phyloP scores from a whole-genome alignment of 53 echinoderm and acorn worm genomes.

The Echinometra lucunter region DNA sequence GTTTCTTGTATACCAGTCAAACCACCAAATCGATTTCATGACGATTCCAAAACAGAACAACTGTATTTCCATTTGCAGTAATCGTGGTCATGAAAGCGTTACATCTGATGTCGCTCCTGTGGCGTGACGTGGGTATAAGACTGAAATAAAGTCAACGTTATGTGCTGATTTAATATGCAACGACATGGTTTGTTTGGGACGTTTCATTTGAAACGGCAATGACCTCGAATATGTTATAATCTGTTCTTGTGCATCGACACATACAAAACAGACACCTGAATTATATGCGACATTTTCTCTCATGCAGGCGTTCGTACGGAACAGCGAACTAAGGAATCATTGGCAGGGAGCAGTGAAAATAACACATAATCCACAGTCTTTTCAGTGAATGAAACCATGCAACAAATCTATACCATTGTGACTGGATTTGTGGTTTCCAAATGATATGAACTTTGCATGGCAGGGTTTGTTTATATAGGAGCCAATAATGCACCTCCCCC shows the following conservation, averaged over 20 bases:
- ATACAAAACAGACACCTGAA: not conserved
- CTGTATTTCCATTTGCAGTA: no score
- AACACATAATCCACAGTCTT: not conserved
- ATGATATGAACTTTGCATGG: no score
- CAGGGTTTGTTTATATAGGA: no score
- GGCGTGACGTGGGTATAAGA: no score
- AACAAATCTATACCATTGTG: not conserved
- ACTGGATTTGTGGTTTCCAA: not conserved
- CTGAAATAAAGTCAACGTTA: not conserved
- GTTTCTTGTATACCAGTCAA: no score
- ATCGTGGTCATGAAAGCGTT: no score
- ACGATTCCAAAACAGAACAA: no score
- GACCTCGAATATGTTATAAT: not conserved
- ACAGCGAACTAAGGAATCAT: not conserved
- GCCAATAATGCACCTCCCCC: no score
- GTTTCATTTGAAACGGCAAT: not conserved
- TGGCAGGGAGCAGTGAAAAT: not conserved
- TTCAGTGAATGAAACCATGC: not conserved
- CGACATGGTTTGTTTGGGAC: not conserved
- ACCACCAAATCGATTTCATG: no score
- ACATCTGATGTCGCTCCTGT: no score
- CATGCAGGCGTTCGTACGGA: not conserved
- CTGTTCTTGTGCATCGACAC: not conserved
- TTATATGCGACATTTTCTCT: not conserved
- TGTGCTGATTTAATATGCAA: not conserved